Evolutionary conservation across 53 echinoderm and acorn worm genomes (phyloP).

Genomic region (Temnopleurus reevesii): DNA sequence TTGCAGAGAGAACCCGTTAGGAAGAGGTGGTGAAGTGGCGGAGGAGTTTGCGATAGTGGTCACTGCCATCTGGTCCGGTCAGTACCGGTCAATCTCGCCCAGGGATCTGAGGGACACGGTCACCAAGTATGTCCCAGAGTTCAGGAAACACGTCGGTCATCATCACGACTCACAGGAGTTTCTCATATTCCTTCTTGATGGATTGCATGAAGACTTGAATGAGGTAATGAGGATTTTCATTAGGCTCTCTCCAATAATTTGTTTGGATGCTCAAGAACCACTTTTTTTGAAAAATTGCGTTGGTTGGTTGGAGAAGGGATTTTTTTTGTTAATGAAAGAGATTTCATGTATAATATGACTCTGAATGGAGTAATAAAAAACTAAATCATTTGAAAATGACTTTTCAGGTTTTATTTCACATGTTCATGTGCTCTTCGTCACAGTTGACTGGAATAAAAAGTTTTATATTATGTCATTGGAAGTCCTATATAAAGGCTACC

Average conservation of each 20-base stretch:
- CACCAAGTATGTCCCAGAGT: conserved; percentile 90
- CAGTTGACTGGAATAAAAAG: too few species aligned
- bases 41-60: conserved; percentile 95
- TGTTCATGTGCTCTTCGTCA: too few species aligned
- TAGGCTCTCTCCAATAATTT: too few species aligned
- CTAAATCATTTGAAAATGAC: too few species aligned
- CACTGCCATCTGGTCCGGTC: conserved; percentile 91
- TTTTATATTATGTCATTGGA: too few species aligned
- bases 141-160: conserved; percentile 86
- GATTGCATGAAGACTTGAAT: conserved; percentile 97
- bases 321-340: too few species aligned
- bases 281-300: background rate
- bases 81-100: conserved; percentile 93
- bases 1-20: conserved; percentile 86
- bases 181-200: conserved; percentile 94
- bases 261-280: too few species aligned
- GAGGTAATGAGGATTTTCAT: conserved; percentile 74
- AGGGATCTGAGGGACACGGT: conserved; percentile 87
- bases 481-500: too few species aligned
- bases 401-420: too few species aligned
- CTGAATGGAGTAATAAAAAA: too few species aligned
- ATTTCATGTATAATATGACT: too few species aligned
- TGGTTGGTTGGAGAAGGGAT: too few species aligned
- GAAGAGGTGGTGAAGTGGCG: conserved; percentile 89
- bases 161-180: conserved; percentile 99